Evolutionary conservation across 2,113 vertebrate genomes (phyloP).

Genomic region (Cyphomyrus discorhynchus): DNA sequence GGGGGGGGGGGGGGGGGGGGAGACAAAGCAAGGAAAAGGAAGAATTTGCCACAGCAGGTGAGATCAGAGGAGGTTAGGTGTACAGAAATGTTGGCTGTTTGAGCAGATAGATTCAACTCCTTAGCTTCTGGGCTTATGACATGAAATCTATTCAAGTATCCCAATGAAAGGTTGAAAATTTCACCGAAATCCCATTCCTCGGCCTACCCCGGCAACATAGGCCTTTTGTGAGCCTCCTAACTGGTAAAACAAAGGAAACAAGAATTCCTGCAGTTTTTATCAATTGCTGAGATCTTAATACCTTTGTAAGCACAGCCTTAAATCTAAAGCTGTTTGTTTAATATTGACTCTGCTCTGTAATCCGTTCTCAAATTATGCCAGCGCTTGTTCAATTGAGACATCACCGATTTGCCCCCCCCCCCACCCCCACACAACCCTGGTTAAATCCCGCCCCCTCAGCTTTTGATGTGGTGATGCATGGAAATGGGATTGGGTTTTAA

Average conservation of each 20-base stretch:
- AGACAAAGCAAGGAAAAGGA: neutral
- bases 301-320: constrained; percentile 57
- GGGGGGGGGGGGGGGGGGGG: too few relatives aligned
- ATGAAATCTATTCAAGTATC: neutral
- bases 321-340: constrained; percentile 50
- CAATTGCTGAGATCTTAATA: constrained; percentile 51
- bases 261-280: constrained; percentile 47
- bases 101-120: neutral
- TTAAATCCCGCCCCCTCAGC: constrained; percentile 12
- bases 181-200: neutral
- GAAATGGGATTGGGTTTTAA: constrained; percentile 58
- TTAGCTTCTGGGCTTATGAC: neutral
- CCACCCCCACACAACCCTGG: neutral
- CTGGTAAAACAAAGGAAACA: constrained; percentile 31
- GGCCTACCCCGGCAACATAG: neutral
- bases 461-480: constrained; percentile 44
- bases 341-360: constrained; percentile 47
- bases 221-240: neutral
- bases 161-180: neutral
- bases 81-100: neutral
- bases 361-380: constrained; percentile 47
- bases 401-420: constrained; percentile 15
- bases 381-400: constrained; percentile 36
- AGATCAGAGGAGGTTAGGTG: neutral
- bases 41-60: neutral